Percentiles rank a stretch among this genome's conserved stretches.
Conservation (phyloP, 2,888 invertebrate genomes). For the Osmoderma eremita region DNA sequence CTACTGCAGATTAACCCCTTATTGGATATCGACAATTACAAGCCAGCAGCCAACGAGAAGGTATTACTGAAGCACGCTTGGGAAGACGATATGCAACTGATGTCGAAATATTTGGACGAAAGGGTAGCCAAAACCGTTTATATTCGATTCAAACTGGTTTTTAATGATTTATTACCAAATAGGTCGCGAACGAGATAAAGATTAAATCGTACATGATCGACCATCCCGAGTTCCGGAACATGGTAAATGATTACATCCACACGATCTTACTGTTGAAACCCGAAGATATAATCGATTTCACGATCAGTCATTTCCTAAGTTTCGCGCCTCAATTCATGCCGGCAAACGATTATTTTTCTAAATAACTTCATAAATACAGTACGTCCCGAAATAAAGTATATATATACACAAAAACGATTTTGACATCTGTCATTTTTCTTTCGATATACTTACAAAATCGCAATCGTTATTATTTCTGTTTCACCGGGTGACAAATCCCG, state of each 20-base stretch:
- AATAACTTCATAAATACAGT: not conserved
- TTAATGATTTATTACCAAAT: constrained; percentile 43
- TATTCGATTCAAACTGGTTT: not conserved
- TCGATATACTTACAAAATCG: constrained; percentile 5
- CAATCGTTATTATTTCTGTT: constrained; percentile 51
- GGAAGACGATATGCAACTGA: constrained; percentile 70
- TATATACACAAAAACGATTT: not conserved
- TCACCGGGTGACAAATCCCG: constrained; percentile 60
- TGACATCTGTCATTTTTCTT: not conserved
- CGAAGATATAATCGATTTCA: constrained; percentile 68
- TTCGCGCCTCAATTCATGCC: constrained; percentile 66
- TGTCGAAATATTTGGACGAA: constrained; percentile 71
- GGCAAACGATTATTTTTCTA: constrained; percentile 66
- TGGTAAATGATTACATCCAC: constrained; percentile 71
- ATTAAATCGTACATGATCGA: constrained; percentile 69
- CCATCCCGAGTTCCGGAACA: constrained; percentile 68
- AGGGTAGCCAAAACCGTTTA: constrained; percentile 64
- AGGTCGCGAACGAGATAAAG: constrained; percentile 65
- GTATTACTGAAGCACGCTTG: constrained; percentile 66
- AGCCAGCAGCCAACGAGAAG: constrained; percentile 55
- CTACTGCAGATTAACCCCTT: constrained; percentile 70
- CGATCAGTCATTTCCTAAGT: constrained; percentile 67
- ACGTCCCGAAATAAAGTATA: not conserved
- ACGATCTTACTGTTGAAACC: constrained; percentile 69
- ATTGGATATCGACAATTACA: constrained; percentile 52